Percentiles rank a stretch among this genome's conserved stretches.
phyloP scores from a whole-genome alignment of 2,797 vertebrate genomes.

The Bufotes viridis region DNA sequence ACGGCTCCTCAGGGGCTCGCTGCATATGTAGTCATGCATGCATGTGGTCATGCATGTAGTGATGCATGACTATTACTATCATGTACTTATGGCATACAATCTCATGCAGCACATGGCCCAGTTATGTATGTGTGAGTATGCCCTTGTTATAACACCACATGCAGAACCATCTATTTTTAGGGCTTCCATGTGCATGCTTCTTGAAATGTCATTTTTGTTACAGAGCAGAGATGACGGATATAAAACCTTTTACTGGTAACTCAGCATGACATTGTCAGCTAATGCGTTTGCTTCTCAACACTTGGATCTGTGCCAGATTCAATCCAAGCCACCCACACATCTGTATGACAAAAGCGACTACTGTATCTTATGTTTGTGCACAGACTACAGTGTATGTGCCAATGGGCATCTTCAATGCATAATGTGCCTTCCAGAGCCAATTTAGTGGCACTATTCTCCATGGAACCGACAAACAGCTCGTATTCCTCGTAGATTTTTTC shows the following conservation, averaged over 20 bases:
- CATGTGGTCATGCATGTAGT: too few relatives aligned
- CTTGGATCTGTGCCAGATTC: slow-evolving; percentile 8
- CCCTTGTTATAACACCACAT: not conserved
- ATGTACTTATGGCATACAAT: too few relatives aligned
- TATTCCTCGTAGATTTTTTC: not conserved
- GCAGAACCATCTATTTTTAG: slow-evolving; percentile 20
- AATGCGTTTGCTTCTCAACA: slow-evolving; percentile 20
- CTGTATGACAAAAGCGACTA: slow-evolving; percentile 7
- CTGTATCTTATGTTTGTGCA: slow-evolving; percentile 2
- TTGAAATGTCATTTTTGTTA: slow-evolving; percentile 27
- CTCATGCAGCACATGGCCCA: too few relatives aligned
- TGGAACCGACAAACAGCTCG: not conserved
- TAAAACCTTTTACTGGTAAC: slow-evolving; percentile 43
- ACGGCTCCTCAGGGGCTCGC: too few relatives aligned
- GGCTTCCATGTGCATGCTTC: not conserved
- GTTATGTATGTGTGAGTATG: not conserved
- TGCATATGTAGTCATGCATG: too few relatives aligned
- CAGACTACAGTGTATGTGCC: not conserved
- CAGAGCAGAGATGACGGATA: slow-evolving; percentile 21
- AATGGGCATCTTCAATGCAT: slow-evolving; percentile 13
- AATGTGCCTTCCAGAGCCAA: not conserved
- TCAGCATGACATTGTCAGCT: slow-evolving; percentile 41
- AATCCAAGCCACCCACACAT: slow-evolving; percentile 36
- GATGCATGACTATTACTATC: too few relatives aligned
- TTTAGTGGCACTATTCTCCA: slow-evolving; percentile 11